Percentiles rank a stretch among this genome's conserved stretches.
phyloP scores from a whole-genome alignment of 92 coral and sea anemone species.

The Epizoanthus rinbou region DNA sequence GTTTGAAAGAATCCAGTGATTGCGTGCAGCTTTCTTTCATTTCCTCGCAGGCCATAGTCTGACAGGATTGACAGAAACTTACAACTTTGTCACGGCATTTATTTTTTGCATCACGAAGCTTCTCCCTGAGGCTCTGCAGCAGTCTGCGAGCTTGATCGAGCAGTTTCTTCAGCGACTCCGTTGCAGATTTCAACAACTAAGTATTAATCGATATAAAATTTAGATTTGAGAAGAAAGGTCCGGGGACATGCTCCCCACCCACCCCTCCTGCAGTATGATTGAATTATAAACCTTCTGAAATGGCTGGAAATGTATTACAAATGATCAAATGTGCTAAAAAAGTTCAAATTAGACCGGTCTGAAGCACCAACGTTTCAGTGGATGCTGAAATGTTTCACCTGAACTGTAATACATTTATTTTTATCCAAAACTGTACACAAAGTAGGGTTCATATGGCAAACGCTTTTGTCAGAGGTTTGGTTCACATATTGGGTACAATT shows the following conservation, averaged over 20 bases:
- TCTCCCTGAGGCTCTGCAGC: conserved; percentile 23
- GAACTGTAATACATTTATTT: too few relatives aligned
- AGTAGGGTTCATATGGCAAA: too few relatives aligned
- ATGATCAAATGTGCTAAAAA: too few relatives aligned
- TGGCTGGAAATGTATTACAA: too few relatives aligned
- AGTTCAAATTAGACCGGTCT: too few relatives aligned
- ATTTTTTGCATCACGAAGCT: conserved; percentile 39
- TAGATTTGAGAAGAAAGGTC: not conserved
- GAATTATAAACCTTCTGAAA: too few relatives aligned
- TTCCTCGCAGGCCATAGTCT: conserved; percentile 28
- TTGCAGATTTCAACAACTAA: conserved; percentile 14
- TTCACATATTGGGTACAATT: not conserved
- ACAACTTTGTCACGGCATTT: conserved; percentile 26
- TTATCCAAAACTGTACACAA: too few relatives aligned
- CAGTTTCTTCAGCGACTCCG: conserved; percentile 21
- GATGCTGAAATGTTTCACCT: too few relatives aligned
- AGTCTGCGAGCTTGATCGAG: conserved; percentile 41
- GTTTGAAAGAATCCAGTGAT: conserved; percentile 21
- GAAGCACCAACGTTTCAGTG: too few relatives aligned
- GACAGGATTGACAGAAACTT: conserved; percentile 36
- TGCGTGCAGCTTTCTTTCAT: conserved; percentile 16
- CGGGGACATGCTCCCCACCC: not conserved
- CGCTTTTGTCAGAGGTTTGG: too few relatives aligned
- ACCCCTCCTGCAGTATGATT: too few relatives aligned
- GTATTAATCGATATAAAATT: not conserved